Base-by-base conservation (phyloP, 2,797 vertebrate species). In the Botia almorhae region DNA sequence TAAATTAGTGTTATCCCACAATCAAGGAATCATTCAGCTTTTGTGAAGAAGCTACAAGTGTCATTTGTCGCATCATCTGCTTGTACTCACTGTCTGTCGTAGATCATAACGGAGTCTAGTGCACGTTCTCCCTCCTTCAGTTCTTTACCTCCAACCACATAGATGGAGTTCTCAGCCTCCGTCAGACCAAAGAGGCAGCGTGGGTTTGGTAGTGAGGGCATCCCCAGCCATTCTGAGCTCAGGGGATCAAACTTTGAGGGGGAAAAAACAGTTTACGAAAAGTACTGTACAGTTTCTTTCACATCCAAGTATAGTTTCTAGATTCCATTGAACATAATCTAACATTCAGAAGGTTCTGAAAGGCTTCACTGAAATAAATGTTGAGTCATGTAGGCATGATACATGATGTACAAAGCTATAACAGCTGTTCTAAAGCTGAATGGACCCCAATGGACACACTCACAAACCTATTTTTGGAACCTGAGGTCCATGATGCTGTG, bases 221-320 rank as follows among this genome's bases (percentile, higher is more conserved):
- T 99, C 17, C 98, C 98, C 82, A 99, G 89, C 98, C 98, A 99
- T 70, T 98, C 96, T 0, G 95, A 95, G 0, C 96, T 98, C 85
- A 96, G 89, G 12, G 97, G 96, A 88, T 99, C 98, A 1, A 98
- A 97, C 98, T 99, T 58, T 11, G 11, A 2, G 21, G 19, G 21
- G 21, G 7, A 55, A 55, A 55, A 3, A 7, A 53, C 4, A 53
- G 2, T 29, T 2, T 29, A 53, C 51, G 5, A 53, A 53, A 17
- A n/a, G 16, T 53, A 51, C 6, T 39, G 36, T 39, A 39, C 50
- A 51, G 50, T 51, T 51, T 14, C 50, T 51, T 5, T 51, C 12
- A n/a, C 16, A 21, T 21, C 0, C 19, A 58, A 58, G n/a, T 58
- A 56, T 8, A 58, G 19, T 23, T 58, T 21, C 19, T 58, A 12